phyloP scores from a whole-genome alignment of 2,797 vertebrate species.

The Parauchenoglanis punctatus region DNA sequence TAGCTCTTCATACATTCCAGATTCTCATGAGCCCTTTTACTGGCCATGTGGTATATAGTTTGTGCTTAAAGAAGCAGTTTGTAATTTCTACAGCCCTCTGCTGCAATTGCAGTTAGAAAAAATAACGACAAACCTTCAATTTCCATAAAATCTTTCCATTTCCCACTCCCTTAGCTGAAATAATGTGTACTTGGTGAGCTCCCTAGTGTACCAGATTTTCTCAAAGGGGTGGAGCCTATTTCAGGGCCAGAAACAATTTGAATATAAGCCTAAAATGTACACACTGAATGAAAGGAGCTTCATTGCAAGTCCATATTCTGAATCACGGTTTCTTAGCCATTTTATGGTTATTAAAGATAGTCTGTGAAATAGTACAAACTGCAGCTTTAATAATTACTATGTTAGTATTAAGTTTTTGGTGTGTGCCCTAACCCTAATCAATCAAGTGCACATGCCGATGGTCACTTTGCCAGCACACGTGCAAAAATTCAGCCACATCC shows the following conservation, averaged over 20 bases:
- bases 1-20: neutral
- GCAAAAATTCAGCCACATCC: neutral
- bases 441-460: neutral
- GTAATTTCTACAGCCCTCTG: neutral
- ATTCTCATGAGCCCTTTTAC: neutral
- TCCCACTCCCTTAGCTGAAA: neutral
- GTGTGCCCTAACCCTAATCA: neutral
- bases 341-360: neutral
- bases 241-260: neutral
- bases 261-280: neutral
- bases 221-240: neutral
- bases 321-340: neutral
- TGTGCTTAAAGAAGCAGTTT: conserved; percentile 20
- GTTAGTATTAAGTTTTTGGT: neutral
- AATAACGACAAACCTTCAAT: neutral
- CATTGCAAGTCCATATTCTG: neutral
- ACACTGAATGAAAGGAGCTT: neutral
- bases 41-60: neutral
- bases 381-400: neutral
- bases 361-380: conserved; percentile 15
- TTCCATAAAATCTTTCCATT: neutral
- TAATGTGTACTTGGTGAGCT: neutral
- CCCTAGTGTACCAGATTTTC: neutral
- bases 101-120: neutral
- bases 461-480: neutral